Conservation (phyloP, 2,797 vertebrate genomes). For the Podarcis siculus region DNA sequence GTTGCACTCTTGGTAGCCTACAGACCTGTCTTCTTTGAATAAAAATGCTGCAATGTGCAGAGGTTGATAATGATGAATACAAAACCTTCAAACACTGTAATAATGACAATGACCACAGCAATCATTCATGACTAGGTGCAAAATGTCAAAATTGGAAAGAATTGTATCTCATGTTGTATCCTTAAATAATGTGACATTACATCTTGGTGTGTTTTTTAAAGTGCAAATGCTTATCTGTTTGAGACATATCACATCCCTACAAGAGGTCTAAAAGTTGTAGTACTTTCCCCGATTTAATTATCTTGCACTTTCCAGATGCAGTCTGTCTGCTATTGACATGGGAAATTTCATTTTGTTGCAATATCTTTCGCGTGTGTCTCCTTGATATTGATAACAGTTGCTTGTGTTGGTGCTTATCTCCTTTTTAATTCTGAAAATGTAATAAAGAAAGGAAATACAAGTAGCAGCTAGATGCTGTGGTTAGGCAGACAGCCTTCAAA, state of each 20-base stretch:
- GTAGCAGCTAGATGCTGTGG: conserved; percentile 62
- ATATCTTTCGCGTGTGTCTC: conserved; percentile 67
- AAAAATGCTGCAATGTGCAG: background rate
- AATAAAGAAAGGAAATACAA: conserved; percentile 77
- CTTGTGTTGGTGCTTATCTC: conserved; percentile 77
- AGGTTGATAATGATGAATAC: conserved; percentile 1
- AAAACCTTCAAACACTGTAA: background rate
- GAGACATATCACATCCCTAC: conserved; percentile 70
- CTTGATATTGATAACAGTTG: conserved; percentile 78
- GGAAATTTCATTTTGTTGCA: conserved; percentile 79
- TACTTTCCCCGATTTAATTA: conserved; percentile 85
- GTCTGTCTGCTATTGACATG: conserved; percentile 75
- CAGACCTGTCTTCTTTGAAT: background rate
- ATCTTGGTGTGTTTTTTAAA: conserved; percentile 65
- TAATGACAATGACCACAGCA: conserved; percentile 23
- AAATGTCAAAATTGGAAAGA: conserved; percentile 19
- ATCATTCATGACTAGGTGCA: background rate
- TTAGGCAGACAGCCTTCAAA: conserved; percentile 65
- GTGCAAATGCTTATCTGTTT: conserved; percentile 71
- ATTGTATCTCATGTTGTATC: conserved; percentile 55
- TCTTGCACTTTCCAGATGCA: conserved; percentile 77
- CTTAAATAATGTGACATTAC: conserved; percentile 38
- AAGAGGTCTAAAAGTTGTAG: conserved; percentile 70
- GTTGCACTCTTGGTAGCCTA: background rate
- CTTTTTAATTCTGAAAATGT: conserved; percentile 73